phyloP scores from a whole-genome alignment of 2,797 vertebrate species.

The Chlorospingus flavigularis region DNA sequence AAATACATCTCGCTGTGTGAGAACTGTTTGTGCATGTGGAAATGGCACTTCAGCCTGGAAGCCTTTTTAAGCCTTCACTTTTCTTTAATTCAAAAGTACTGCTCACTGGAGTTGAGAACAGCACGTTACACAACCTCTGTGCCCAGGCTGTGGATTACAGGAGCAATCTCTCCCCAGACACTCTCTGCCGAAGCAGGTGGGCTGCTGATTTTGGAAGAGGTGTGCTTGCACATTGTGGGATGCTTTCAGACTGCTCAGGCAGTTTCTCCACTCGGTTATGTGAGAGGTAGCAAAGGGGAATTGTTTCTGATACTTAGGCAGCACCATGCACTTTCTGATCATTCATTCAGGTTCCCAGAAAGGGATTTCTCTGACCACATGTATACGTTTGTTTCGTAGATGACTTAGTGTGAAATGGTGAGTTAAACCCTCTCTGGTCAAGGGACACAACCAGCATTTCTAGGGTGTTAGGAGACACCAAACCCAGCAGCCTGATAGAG shows the following conservation, averaged over 20 bases:
- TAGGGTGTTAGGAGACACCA: background rate
- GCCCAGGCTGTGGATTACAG: background rate
- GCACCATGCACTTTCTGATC: background rate
- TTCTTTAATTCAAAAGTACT: slow-evolving; percentile 13
- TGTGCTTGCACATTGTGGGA: background rate
- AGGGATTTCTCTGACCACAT: background rate
- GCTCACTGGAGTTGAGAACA: background rate
- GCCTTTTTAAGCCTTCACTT: slow-evolving; percentile 24
- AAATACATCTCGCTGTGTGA: background rate
- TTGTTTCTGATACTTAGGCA: rapidly evolving
- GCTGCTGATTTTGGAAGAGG: background rate
- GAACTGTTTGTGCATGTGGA: background rate
- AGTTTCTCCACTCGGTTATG: background rate
- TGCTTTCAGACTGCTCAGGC: background rate
- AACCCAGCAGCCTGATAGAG: background rate
- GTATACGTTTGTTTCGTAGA: background rate
- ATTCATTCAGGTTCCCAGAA: background rate
- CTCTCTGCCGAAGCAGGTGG: rapidly evolving
- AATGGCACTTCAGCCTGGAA: slow-evolving; percentile 36
- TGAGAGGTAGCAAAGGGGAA: background rate
- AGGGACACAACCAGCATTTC: background rate
- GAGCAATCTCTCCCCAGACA: rapidly evolving
- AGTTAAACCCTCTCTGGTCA: background rate
- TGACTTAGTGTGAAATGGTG: background rate
- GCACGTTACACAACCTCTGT: background rate